Conservation (phyloP, 2,113 vertebrate genomes). For the Spea bombifrons region DNA sequence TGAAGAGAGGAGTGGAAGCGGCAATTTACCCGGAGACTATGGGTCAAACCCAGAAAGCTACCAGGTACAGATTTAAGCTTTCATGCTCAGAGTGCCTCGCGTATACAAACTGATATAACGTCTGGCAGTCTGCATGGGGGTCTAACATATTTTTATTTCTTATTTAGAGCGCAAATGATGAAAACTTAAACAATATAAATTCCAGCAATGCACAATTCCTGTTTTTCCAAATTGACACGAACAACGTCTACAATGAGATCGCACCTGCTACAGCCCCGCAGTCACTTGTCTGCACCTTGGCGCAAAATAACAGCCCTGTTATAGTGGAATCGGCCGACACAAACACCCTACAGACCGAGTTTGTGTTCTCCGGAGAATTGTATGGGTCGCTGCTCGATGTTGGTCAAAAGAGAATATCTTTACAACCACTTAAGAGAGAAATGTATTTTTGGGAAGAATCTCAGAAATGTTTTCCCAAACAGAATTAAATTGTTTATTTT, state of each 20-base stretch:
- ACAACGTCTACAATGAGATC: neutral
- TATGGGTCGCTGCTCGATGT: neutral
- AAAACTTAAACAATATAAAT: neutral
- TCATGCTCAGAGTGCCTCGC: too few relatives aligned
- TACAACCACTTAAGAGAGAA: neutral
- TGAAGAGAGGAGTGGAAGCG: too few relatives aligned
- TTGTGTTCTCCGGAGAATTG: neutral
- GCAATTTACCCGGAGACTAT: too few relatives aligned
- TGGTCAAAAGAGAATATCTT: neutral
- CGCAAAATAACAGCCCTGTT: neutral
- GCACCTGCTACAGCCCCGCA: neutral
- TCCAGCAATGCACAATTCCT: neutral
- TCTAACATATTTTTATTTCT: neutral
- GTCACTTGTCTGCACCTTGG: neutral
- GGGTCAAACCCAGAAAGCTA: too few relatives aligned
- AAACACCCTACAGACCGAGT: neutral
- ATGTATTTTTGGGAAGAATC: too few relatives aligned
- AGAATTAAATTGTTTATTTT: too few relatives aligned
- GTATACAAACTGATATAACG: too few relatives aligned
- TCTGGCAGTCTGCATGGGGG: too few relatives aligned
- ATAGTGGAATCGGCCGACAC: too few relatives aligned
- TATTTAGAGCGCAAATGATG: neutral
- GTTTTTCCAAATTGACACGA: neutral
- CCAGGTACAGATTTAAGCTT: too few relatives aligned
- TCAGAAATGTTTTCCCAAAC: too few relatives aligned